These are phyloP conservation scores for Myotis yumanensis DNA, from an alignment of 2,113 vertebrate species.

Conservation along the genomic window DNA sequence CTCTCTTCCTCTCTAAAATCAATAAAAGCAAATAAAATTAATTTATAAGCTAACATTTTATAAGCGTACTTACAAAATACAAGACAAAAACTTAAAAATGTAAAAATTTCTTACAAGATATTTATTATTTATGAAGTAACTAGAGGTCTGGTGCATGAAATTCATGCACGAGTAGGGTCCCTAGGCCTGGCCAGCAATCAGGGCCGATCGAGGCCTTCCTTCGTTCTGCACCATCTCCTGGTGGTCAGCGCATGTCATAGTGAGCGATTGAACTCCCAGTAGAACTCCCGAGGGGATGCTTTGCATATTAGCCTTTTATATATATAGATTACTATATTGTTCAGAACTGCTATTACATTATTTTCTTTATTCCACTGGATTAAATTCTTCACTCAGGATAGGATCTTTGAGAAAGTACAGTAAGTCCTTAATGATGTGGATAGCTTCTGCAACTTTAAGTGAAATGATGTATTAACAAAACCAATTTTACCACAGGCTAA, in stretches of 20 bases:
- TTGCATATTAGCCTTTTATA: too few relatives aligned
- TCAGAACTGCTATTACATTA: not conserved
- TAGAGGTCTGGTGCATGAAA: too few relatives aligned
- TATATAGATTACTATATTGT: not conserved
- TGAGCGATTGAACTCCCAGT: too few relatives aligned
- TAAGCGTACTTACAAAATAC: not conserved
- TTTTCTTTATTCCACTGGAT: slow-evolving; percentile 36
- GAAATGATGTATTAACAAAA: not conserved
- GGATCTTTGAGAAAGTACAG: not conserved
- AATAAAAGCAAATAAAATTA: not conserved
- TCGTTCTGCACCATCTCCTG: too few relatives aligned
- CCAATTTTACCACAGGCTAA: not conserved
- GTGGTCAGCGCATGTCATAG: too few relatives aligned
- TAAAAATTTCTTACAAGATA: not conserved
- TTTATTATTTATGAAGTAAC: slow-evolving; percentile 11
- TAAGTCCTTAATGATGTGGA: not conserved
- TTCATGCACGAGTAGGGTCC: too few relatives aligned
- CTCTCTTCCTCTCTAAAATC: too few relatives aligned
- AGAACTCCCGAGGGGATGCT: too few relatives aligned
- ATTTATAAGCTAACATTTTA: not conserved
- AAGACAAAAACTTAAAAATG: not conserved
- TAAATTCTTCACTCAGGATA: slow-evolving; percentile 19
- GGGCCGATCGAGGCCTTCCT: too few relatives aligned
- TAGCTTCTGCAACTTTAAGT: not conserved
- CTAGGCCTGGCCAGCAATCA: too few relatives aligned